Conservation (phyloP, 1,140 invertebrate genomes). For the Halictus rubicundus region DNA sequence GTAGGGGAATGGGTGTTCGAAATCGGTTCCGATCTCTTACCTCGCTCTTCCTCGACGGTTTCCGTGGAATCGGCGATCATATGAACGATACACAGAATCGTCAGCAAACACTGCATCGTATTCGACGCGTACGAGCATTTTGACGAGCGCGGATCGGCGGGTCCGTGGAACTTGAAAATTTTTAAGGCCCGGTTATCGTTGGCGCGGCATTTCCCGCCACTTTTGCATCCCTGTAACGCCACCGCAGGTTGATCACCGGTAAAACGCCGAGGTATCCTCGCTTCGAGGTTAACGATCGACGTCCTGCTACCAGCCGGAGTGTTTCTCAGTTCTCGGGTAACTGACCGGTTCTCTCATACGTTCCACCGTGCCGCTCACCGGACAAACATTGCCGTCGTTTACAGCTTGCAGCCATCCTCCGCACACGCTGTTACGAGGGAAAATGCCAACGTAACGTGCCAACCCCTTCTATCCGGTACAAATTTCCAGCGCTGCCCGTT, state of each 20-base stretch:
- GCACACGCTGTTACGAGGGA: conserved; percentile 8
- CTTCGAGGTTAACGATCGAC: conserved; percentile 37
- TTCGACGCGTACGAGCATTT: conserved; percentile 54
- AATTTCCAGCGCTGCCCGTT: too few species aligned
- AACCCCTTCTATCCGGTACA: conserved; percentile 5
- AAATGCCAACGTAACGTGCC: conserved; percentile 1
- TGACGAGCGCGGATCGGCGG: conserved; percentile 29
- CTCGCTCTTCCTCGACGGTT: conserved; percentile 48
- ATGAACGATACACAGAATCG: conserved; percentile 53
- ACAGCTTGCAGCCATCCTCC: not conserved
- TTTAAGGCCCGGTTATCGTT: conserved; percentile 21
- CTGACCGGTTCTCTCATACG: conserved; percentile 56
- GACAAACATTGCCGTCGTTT: conserved; percentile 56
- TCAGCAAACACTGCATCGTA: conserved; percentile 60
- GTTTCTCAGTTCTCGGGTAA: conserved; percentile 63
- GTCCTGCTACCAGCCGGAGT: conserved; percentile 49
- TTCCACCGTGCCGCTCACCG: conserved; percentile 60
- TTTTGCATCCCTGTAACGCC: not conserved
- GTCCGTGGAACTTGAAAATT: conserved; percentile 14
- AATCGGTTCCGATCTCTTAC: conserved; percentile 42
- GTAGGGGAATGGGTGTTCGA: not conserved
- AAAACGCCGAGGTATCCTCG: not conserved
- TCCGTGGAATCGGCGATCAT: conserved; percentile 19
- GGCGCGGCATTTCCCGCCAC: conserved; percentile 25
- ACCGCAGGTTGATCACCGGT: not conserved